Percentiles rank a stretch among this genome's conserved stretches.
Conservation (phyloP, 2,113 vertebrate genomes). For the Ovis canadensis region DNA sequence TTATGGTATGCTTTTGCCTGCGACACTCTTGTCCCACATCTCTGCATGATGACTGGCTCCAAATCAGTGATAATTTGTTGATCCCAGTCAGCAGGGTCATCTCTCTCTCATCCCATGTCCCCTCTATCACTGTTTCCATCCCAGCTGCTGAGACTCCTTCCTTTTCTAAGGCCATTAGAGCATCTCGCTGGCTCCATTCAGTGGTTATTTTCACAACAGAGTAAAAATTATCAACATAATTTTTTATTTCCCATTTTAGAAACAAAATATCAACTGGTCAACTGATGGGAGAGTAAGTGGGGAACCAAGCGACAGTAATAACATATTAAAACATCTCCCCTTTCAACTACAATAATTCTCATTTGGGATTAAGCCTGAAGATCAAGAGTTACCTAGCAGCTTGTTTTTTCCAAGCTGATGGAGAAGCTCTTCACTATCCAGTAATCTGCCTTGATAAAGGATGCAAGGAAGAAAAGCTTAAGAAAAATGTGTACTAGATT, state of each 20-base stretch:
- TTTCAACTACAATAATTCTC: not conserved
- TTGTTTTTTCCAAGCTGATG: not conserved
- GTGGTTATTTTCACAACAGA: not conserved
- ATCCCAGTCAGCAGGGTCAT: not conserved
- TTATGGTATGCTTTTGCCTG: not conserved
- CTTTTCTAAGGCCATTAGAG: not conserved
- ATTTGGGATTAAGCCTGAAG: not conserved
- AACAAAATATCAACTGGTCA: not conserved
- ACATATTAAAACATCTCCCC: not conserved
- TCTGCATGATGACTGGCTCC: not conserved
- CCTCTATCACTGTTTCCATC: not conserved
- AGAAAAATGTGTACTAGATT: not conserved
- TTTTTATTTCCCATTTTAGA: not conserved
- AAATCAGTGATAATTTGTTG: not conserved
- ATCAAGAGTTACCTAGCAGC: not conserved
- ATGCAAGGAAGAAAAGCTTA: not conserved
- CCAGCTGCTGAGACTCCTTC: not conserved
- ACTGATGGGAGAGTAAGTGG: not conserved
- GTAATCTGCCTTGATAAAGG: not conserved
- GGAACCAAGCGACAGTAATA: not conserved
- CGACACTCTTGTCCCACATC: not conserved
- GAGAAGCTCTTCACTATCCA: not conserved
- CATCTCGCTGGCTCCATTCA: not conserved
- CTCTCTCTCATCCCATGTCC: not conserved
- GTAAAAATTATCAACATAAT: not conserved